Conservation (phyloP, 2,888 invertebrate genomes). For the Andrena fulva region DNA sequence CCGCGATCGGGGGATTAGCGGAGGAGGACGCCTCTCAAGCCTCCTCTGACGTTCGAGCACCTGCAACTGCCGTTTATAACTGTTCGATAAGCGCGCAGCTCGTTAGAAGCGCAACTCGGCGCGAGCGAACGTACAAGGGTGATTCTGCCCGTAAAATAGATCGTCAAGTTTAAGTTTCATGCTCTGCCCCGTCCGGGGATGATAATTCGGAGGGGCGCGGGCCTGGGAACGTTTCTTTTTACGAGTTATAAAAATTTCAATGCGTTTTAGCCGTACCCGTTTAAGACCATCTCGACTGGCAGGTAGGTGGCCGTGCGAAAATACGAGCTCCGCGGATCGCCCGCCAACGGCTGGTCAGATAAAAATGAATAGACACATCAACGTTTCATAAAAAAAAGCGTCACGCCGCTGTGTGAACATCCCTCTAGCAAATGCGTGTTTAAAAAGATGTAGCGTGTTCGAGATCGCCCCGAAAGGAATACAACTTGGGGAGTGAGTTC, state of each 20-base stretch:
- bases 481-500: background rate
- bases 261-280: background rate
- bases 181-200: background rate
- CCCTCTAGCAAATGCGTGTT: background rate
- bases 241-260: conserved; percentile 22
- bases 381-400: conserved; percentile 15
- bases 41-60: background rate
- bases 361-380: conserved; percentile 20
- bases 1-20: background rate
- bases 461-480: background rate
- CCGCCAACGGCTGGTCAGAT: conserved; percentile 18
- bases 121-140: background rate
- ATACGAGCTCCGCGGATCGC: conserved; percentile 6
- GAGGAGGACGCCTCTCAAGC: background rate
- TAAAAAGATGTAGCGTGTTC: background rate
- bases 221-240: background rate
- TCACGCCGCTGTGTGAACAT: background rate
- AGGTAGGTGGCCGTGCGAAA: background rate
- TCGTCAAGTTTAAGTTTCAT: background rate
- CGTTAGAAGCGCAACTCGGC: background rate
- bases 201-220: background rate
- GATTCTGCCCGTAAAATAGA: background rate
- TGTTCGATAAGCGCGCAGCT: conserved; percentile 1
- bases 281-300: conserved; percentile 1
- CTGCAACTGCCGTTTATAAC: background rate